phyloP scores from a whole-genome alignment of 2,797 vertebrate genomes.

The Periophthalmus magnuspinnatus region DNA sequence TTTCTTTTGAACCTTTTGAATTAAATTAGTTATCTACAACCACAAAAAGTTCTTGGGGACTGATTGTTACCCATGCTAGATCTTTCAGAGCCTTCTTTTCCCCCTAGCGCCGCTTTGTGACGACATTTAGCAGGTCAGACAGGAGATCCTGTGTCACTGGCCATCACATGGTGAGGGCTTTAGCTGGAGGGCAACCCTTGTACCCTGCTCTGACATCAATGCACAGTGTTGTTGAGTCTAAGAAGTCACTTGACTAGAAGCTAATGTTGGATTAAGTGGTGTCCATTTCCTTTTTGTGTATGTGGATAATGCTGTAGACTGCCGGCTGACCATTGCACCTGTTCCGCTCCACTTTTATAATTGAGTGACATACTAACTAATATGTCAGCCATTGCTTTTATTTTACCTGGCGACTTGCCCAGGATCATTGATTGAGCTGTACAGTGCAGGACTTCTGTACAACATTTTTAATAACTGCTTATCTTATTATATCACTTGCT shows the following conservation, averaged over 20 bases:
- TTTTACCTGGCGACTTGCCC: background rate
- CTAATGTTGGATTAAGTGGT: constrained; percentile 71
- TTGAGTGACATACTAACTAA: constrained; percentile 19
- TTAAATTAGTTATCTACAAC: background rate
- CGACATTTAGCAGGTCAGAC: constrained; percentile 69
- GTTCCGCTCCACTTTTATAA: constrained; percentile 29
- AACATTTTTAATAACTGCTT: background rate
- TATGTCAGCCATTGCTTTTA: constrained; percentile 10
- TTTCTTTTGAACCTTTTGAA: background rate
- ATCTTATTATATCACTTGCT: background rate
- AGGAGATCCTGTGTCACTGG: constrained; percentile 68
- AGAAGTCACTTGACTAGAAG: constrained; percentile 75
- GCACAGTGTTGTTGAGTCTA: constrained; percentile 59
- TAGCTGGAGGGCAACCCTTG: constrained; percentile 48
- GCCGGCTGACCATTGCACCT: constrained; percentile 44
- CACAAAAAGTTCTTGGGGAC: background rate
- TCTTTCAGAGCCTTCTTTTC: constrained; percentile 30
- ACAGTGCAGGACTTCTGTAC: background rate
- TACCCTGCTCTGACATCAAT: constrained; percentile 62
- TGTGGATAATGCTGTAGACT: constrained; percentile 18
- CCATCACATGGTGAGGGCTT: constrained; percentile 64
- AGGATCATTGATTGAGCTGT: constrained; percentile 2
- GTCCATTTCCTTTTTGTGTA: constrained; percentile 48
- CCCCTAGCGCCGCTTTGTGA: constrained; percentile 32
- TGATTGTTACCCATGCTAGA: background rate